Evolutionary conservation across 2,113 vertebrate species (phyloP).

Genomic region (Physeter macrocephalus): DNA sequence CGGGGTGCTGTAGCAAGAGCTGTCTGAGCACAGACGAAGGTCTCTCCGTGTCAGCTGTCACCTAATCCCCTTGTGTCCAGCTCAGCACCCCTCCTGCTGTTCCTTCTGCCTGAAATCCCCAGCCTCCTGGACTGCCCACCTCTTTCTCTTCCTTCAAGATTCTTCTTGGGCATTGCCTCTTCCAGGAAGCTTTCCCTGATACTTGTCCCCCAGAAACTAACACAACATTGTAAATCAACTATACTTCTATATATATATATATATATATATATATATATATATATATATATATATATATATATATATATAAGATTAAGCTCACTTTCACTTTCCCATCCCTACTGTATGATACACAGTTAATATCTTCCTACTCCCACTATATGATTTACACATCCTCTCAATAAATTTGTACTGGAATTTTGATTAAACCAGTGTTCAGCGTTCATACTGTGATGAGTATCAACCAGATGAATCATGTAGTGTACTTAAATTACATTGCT

Average conservation of each 20-base stretch:
- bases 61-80: background rate
- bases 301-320: background rate
- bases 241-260: too few species aligned
- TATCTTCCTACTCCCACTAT: background rate
- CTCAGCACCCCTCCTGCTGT: background rate
- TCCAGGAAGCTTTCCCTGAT: background rate
- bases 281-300: too few species aligned
- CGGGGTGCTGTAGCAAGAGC: background rate
- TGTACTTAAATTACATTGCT: background rate
- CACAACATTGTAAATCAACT: too few species aligned
- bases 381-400: background rate
- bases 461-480: background rate
- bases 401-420: background rate
- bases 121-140: background rate
- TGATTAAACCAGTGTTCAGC: background rate
- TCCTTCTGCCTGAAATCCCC: background rate
- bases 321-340: background rate
- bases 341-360: too few species aligned
- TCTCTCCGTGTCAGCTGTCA: background rate
- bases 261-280: too few species aligned
- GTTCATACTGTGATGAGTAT: background rate
- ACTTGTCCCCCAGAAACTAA: too few species aligned
- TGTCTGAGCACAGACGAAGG: background rate
- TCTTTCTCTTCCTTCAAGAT: background rate
- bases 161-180: background rate